A percentile compares a stretch with the other conserved stretches of the same genome.
Conservation (phyloP, 2,888 invertebrate species). For the Andricus quercusramuli region DNA sequence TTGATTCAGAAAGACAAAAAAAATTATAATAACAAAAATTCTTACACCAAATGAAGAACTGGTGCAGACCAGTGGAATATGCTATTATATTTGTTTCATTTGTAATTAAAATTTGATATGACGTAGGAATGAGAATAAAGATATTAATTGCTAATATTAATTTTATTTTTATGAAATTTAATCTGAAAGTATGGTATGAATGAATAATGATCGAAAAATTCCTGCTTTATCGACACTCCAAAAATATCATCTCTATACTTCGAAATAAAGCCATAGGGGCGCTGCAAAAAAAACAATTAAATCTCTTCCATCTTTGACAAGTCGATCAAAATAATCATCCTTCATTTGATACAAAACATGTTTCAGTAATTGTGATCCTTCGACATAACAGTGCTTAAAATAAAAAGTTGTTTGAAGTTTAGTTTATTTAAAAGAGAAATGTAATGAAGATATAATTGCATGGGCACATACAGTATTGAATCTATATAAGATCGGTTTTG, state of each 20-base stretch:
- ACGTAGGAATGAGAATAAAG: too few relatives aligned
- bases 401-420: not conserved
- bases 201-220: not conserved
- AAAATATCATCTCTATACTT: conserved; percentile 2
- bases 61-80: too few relatives aligned
- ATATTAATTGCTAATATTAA: too few relatives aligned
- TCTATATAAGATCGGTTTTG: conserved; percentile 10
- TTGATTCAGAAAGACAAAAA: too few relatives aligned
- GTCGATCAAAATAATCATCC: conserved; percentile 16
- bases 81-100: too few relatives aligned
- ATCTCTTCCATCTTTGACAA: conserved; percentile 31
- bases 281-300: conserved; percentile 20
- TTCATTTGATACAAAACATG: conserved; percentile 5
- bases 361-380: not conserved
- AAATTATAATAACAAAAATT: too few relatives aligned
- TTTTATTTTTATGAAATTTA: too few relatives aligned
- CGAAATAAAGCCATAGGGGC: conserved; percentile 13
- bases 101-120: too few relatives aligned
- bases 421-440: not conserved
- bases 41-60: too few relatives aligned
- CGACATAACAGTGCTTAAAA: not conserved
- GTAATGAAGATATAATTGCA: not conserved
- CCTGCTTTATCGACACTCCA: conserved; percentile 2
- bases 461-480: not conserved
- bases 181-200: too few relatives aligned